Conservation (phyloP, 2,888 invertebrate genomes). For the Thumatha senex region DNA sequence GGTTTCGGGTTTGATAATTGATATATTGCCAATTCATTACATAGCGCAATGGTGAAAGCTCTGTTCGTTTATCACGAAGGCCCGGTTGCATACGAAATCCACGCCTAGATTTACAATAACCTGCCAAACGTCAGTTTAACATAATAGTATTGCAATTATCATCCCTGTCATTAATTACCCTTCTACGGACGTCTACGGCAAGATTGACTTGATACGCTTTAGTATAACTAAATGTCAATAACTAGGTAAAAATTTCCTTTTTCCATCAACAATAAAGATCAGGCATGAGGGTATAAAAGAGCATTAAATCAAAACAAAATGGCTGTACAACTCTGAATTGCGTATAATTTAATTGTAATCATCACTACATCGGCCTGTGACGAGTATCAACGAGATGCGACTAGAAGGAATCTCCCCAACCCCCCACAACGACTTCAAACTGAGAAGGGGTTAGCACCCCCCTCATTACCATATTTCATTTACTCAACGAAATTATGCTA, state of each 20-base stretch:
- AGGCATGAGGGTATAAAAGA: slow-evolving; percentile 42
- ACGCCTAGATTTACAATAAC: no score
- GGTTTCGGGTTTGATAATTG: not conserved
- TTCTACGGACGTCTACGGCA: no score
- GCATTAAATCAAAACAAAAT: slow-evolving; percentile 75
- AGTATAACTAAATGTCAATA: no score
- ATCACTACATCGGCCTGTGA: slow-evolving; percentile 79
- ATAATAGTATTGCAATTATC: no score
- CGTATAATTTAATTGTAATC: slow-evolving; percentile 82
- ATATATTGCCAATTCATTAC: not conserved
- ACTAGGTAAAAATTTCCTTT: no score
- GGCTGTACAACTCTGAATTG: slow-evolving; percentile 61
- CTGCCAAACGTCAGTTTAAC: no score
- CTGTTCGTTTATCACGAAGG: no score
- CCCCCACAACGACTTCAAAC: slow-evolving; percentile 48
- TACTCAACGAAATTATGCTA: slow-evolving; percentile 84
- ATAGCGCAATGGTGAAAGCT: no score
- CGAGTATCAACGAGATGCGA: slow-evolving; percentile 80
- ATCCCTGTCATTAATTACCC: no score
- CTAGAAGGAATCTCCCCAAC: slow-evolving; percentile 66
- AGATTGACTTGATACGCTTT: no score
- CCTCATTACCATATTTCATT: slow-evolving; percentile 84
- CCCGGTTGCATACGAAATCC: no score
- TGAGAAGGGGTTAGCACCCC: slow-evolving; percentile 72
- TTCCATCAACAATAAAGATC: no score